Base-by-base conservation (phyloP, 2,113 vertebrate genomes). In the Labeo rohita region DNA sequence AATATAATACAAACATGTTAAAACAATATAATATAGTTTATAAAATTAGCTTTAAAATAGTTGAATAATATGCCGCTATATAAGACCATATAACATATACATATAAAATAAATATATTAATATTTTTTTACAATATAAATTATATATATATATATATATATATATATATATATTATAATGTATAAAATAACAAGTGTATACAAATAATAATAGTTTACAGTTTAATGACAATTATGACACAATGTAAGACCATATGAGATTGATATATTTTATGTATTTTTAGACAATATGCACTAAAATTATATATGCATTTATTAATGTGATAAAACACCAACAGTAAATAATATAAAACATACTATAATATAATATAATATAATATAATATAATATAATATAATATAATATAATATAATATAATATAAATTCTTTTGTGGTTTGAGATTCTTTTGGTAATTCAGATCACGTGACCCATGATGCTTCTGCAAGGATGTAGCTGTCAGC, bases 401-500 rank as follows among this genome's bases (percentile, higher is more conserved):
- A 23, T 23, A 23, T 6, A 8, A 74, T 47, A 12, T n/a, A 18
- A 70, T 23, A 68, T 68, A 36, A 34, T 66, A 23, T 63, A 63
- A 23, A 15, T 56, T 36, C 1, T 72, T 39, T 8, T 56, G 54
- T 9, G 56, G 8, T 15, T 70, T 18, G 39, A 39, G 39, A 39
- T 39, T 39, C 39, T 70, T 36, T 36, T 68, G 6, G 65, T 11
- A 10, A 72, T 45, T 6, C 39, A 8, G 39, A 34, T 70, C 80
- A 82, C 80, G 63, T 82, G 80, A 82, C 10, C 5, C 61, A 18
- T 8, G 9, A 52, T 7, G 45, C 16, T 36, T 50, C 23, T 36
- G 59, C 45, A 11, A 36, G 28, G 63, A 70, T 49, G 80, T 70
- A 82, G 80, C 80, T 18, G 65, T 82, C 47, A 82, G 28, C 80